A percentile compares a stretch with the other conserved stretches of the same genome.
These are phyloP conservation scores for Gallinago stenura DNA, from an alignment of 2,797 vertebrate genomes.

Conservation along the genomic window DNA sequence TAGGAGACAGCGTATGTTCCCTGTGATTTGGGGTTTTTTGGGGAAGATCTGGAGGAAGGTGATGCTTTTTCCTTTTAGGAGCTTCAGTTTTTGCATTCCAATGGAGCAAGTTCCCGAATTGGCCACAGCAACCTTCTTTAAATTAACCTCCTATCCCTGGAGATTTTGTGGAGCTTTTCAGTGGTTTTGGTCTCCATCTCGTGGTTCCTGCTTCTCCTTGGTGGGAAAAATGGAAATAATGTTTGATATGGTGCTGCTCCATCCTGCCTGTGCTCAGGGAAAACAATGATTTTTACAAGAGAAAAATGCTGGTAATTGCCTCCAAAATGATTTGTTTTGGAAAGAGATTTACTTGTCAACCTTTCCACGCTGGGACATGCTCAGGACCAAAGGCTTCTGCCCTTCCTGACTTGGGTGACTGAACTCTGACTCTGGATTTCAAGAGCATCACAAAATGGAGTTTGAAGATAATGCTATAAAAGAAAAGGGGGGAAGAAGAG, in stretches of 20 bases:
- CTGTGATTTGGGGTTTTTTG: rapidly evolving
- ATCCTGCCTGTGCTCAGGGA: neutral
- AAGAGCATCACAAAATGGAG: neutral
- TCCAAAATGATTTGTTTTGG: neutral
- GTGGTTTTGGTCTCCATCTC: neutral
- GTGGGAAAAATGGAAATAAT: neutral
- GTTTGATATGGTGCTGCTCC: neutral
- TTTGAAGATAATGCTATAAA: neutral
- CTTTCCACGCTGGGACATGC: rapidly evolving
- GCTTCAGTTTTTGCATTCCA: neutral
- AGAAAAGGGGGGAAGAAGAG: neutral
- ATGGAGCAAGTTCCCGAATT: neutral
- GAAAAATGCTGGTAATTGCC: neutral
- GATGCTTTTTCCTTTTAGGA: neutral
- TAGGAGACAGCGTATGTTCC: rapidly evolving
- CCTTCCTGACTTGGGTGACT: neutral
- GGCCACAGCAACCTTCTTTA: neutral
- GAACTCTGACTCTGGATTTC: neutral
- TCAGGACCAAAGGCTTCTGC: neutral
- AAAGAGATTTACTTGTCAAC: neutral
- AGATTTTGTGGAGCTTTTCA: neutral
- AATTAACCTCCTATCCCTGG: neutral
- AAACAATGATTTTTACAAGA: neutral
- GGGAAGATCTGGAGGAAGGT: neutral
- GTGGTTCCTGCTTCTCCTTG: neutral